Conservation (phyloP, 2,888 invertebrate species). For the Leptodirus hochenwartii region DNA sequence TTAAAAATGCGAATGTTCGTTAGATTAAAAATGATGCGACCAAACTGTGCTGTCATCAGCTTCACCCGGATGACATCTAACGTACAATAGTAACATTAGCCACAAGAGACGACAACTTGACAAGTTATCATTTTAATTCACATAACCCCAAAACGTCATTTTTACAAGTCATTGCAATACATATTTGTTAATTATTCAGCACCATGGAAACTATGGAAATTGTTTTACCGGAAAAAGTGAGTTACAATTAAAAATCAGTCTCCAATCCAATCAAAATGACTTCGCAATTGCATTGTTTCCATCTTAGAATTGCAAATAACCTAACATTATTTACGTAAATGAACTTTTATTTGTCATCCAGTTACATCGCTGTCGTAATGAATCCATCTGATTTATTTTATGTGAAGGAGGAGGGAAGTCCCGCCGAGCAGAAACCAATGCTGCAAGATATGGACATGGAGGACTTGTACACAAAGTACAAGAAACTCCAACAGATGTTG, state of each 20-base stretch:
- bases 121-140: too few relatives aligned
- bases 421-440: constrained; percentile 47
- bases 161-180: too few relatives aligned
- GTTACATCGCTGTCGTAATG: too few relatives aligned
- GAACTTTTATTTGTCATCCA: too few relatives aligned
- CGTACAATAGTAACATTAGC: too few relatives aligned
- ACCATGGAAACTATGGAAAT: constrained; percentile 81
- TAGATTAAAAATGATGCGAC: too few relatives aligned
- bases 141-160: constrained; percentile 12
- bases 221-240: constrained; percentile 62
- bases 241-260: constrained; percentile 11
- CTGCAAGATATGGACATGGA: constrained; percentile 75
- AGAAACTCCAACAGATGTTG: constrained; percentile 91
- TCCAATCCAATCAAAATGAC: constrained; percentile 2
- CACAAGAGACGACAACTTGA: too few relatives aligned
- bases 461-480: constrained; percentile 90
- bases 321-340: not conserved
- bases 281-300: not conserved
- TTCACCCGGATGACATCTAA: too few relatives aligned
- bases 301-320: not conserved
- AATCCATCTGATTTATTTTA: too few relatives aligned
- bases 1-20: too few relatives aligned
- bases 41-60: too few relatives aligned
- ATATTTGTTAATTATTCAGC: too few relatives aligned
- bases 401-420: constrained; percentile 49